Base-by-base conservation (phyloP, 2,113 vertebrate genomes). In the Dascyllus trimaculatus region DNA sequence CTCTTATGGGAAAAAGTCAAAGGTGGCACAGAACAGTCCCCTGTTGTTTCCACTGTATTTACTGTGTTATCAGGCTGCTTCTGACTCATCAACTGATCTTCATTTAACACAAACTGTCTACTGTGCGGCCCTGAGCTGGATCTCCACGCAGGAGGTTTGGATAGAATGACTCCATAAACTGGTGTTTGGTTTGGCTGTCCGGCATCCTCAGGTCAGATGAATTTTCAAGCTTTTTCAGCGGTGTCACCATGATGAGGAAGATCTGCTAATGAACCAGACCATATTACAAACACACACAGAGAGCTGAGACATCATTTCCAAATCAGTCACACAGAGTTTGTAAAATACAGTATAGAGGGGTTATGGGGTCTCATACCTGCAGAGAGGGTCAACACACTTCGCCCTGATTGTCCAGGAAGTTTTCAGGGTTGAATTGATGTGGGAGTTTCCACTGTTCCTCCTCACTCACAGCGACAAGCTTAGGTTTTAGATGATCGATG, bases 181-280 rank as follows among this genome's bases (percentile, higher is more conserved):
- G 68, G 80, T 1, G 77, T 81, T 29, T 75, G 77, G 75, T 91
- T 88, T 22, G 86, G 88, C 21, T 83, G 54, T 35, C 77, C 68
- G 15, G 80, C 80, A 11, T 90, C 71, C 21, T 89, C 75, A 45
- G 85, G 83, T 85, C 84, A 93, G 26, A 76, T 61, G 75, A 92
- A 89, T 52, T 71, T 9, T 35, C 76, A 71, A 85, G 80, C 52
- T 83, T 75, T 66, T 74, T 62, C 35, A 94, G 52, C 57, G 92
- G 57, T 1, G 78, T 67, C 60, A 87, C 85, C n/a, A 35, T 56
- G 75, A 87, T 71, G 57, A 82, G 51, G 61, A 84, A 90, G 49
- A 78, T 82, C 66, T 91, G 82, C 19, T 88, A 91, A 14, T 77
- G 83, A 3, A 84, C 89, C 46, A 88, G 80, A 63, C 87, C 61